phyloP scores from a whole-genome alignment of 2,888 invertebrate species.

The Chouioia cunea region DNA sequence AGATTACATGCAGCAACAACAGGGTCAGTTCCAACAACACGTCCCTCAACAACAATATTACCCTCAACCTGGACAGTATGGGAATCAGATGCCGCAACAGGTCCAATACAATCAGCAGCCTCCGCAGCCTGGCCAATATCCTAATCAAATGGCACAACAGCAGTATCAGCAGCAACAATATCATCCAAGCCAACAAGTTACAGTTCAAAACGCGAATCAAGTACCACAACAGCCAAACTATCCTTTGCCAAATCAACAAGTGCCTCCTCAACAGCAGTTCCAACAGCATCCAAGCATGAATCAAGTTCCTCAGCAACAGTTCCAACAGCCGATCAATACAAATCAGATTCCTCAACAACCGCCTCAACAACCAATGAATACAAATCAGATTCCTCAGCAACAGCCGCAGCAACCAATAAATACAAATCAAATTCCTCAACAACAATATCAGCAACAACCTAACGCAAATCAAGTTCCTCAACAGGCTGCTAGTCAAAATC shows the following conservation, averaged over 20 bases:
- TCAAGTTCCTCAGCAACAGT: no score
- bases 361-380: no score
- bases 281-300: slow-evolving; percentile 43
- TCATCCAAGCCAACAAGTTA: slow-evolving; percentile 48
- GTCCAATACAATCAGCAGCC: slow-evolving; percentile 53
- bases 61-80: slow-evolving; percentile 41
- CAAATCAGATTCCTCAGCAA: no score
- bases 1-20: slow-evolving; percentile 47
- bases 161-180: slow-evolving; percentile 28
- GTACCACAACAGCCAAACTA: slow-evolving; percentile 51
- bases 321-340: no score
- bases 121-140: slow-evolving; percentile 46
- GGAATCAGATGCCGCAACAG: slow-evolving; percentile 49
- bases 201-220: slow-evolving; percentile 49
- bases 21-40: slow-evolving; percentile 48
- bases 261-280: slow-evolving; percentile 52
- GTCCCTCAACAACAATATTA: slow-evolving; percentile 51
- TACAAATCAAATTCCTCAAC: slow-evolving; percentile 51
- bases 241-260: slow-evolving; percentile 50
- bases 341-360: no score
- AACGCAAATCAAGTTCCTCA: slow-evolving; percentile 48
- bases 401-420: slow-evolving; percentile 36
- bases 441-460: slow-evolving; percentile 34
- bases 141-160: slow-evolving; percentile 51
- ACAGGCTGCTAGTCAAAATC: slow-evolving; percentile 32